Evolutionary conservation across 1,140 invertebrate genomes (phyloP).

Genomic region (Drosophila nigrodunni): DNA sequence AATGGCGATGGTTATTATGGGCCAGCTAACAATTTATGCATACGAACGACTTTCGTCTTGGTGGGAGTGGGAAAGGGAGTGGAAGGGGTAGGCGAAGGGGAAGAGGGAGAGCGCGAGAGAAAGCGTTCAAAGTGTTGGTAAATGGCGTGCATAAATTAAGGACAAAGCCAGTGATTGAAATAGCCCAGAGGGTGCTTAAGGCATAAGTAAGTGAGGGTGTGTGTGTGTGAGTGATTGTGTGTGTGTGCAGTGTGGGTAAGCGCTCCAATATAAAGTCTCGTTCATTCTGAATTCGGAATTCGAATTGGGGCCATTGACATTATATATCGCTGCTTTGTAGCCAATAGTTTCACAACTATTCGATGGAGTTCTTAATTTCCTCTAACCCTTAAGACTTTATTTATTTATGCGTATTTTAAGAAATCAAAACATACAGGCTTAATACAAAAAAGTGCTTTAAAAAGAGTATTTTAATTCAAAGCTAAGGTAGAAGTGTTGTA

Average conservation of each 20-base stretch:
- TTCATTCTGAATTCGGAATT: not conserved
- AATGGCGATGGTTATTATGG: slow-evolving; percentile 31
- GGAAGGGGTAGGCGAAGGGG: not conserved
- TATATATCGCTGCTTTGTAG: no score
- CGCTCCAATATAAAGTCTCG: not conserved
- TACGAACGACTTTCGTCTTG: slow-evolving; percentile 21
- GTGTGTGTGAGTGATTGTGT: slow-evolving; percentile 1
- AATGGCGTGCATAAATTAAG: slow-evolving; percentile 65
- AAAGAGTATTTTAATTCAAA: no score
- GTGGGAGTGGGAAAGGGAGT: not conserved
- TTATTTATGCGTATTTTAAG: no score
- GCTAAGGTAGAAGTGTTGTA: no score
- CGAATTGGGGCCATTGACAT: no score
- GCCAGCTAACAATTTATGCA: slow-evolving; percentile 62
- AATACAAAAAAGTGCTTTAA: no score
- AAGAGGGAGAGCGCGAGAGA: not conserved
- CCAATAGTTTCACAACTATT: no score
- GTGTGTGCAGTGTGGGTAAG: not conserved
- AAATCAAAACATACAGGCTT: no score
- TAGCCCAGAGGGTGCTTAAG: slow-evolving; percentile 36
- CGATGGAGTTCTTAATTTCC: no score
- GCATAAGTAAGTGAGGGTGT: not conserved
- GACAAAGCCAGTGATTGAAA: slow-evolving; percentile 74
- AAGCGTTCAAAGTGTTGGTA: slow-evolving; percentile 23
- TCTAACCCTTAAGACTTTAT: no score